Percentiles rank a stretch among this genome's conserved stretches.
These are phyloP conservation scores for Benthosema pterotum DNA, from an alignment of 2,797 vertebrate genomes.

Conservation along the genomic window DNA sequence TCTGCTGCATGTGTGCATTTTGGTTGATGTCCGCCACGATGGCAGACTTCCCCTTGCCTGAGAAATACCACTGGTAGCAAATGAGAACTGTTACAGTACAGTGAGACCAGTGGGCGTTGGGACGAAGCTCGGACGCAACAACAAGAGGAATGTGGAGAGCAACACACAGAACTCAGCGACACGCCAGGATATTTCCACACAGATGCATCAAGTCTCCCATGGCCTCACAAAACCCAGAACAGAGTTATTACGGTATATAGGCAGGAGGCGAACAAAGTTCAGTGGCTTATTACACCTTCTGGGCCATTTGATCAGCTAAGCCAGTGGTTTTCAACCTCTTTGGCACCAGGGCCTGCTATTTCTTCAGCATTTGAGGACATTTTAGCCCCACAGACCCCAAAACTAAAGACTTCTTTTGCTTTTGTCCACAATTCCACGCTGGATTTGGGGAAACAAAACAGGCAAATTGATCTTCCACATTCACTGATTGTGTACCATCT, in stretches of 20 bases:
- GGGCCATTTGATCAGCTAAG: no score
- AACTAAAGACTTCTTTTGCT: no score
- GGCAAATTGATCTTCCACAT: no score
- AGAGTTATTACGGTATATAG: no score
- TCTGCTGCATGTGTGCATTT: constrained; percentile 1
- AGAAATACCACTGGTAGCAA: constrained; percentile 56
- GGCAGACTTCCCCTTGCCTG: constrained; percentile 49
- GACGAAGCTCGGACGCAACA: constrained; percentile 38
- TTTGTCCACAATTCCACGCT: no score
- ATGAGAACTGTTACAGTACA: constrained; percentile 64
- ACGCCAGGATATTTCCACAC: constrained; percentile 24
- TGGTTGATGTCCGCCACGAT: background rate
- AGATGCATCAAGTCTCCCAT: constrained; percentile 2
- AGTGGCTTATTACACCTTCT: background rate
- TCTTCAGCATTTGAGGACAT: no score
- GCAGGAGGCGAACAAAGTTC: background rate
- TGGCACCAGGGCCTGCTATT: no score
- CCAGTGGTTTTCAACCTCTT: no score
- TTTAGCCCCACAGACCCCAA: no score
- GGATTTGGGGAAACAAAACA: no score
- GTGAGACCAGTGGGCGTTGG: constrained; percentile 63
- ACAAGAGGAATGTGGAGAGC: constrained; percentile 47
- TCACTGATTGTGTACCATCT: no score
- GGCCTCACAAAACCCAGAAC: constrained; percentile 8
- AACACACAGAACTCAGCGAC: constrained; percentile 25